These are phyloP conservation scores for Alloscopus bannaensis DNA, from an alignment of 2,888 invertebrate genomes.

Conservation along the genomic window DNA sequence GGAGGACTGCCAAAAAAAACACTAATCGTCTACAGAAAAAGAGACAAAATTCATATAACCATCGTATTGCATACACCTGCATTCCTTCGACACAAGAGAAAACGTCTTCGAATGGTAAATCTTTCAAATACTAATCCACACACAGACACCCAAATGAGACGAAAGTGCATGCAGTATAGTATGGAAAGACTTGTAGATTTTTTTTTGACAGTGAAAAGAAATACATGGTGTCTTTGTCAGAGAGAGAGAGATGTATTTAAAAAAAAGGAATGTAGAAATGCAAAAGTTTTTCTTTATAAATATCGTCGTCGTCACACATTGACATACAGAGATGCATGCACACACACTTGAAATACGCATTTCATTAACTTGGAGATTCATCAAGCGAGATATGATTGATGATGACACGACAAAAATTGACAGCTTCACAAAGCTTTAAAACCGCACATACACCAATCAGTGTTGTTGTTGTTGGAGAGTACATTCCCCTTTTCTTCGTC, in stretches of 20 bases:
- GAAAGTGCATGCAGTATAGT: too few relatives aligned
- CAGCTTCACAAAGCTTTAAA: slow-evolving; percentile 46
- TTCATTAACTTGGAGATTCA: slow-evolving; percentile 52
- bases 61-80: not conserved
- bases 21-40: too few relatives aligned
- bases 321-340: slow-evolving; percentile 9
- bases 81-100: not conserved
- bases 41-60: slow-evolving; percentile 2
- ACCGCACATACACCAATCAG: slow-evolving; percentile 45
- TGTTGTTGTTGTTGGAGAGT: too few relatives aligned
- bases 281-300: slow-evolving; percentile 15
- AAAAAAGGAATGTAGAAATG: too few relatives aligned
- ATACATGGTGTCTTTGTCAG: slow-evolving; percentile 29
- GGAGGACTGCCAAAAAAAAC: slow-evolving; percentile 6
- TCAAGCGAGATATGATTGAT: slow-evolving; percentile 60
- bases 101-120: too few relatives aligned
- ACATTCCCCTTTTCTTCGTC: too few relatives aligned
- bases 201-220: slow-evolving; percentile 43
- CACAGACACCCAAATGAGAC: too few relatives aligned
- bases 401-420: slow-evolving; percentile 66
- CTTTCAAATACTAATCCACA: slow-evolving; percentile 12
- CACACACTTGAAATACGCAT: slow-evolving; percentile 41
- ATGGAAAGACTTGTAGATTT: slow-evolving; percentile 6
- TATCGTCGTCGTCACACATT: not conserved
- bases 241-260: too few relatives aligned